Evolutionary conservation across 2,113 vertebrate genomes (phyloP).

Genomic region (Bombycilla garrulus): DNA sequence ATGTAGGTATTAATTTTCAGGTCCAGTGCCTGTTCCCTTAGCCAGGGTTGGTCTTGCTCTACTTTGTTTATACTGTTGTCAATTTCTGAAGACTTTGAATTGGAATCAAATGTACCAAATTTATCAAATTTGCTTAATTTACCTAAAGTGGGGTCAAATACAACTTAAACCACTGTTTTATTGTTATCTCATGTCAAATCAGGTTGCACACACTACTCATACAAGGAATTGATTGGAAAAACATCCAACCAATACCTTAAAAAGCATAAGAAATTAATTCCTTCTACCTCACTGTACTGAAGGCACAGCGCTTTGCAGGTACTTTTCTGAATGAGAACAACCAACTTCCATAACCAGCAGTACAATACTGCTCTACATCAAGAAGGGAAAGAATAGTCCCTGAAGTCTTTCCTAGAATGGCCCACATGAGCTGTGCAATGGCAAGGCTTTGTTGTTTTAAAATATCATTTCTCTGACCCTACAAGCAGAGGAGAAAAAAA

Average conservation of each 20-base stretch:
- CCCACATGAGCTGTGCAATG: fast-evolving
- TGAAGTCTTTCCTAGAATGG: background rate
- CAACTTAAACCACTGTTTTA: background rate
- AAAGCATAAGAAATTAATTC: background rate
- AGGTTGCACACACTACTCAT: background rate
- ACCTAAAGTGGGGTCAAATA: background rate
- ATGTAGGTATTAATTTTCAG: background rate
- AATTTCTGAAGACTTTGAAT: background rate
- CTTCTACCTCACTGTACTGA: background rate
- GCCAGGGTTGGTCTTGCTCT: background rate
- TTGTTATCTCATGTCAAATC: background rate
- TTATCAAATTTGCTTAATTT: background rate
- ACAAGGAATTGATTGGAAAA: background rate
- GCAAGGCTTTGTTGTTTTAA: background rate
- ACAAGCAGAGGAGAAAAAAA: background rate
- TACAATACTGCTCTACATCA: background rate
- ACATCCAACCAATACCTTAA: background rate
- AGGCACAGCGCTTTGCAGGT: background rate
- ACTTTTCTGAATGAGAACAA: background rate
- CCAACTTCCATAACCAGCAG: background rate
- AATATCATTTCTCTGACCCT: background rate
- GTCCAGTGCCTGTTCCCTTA: background rate
- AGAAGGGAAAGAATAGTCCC: background rate
- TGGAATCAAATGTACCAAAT: too few species aligned
- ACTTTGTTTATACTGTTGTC: background rate